Evolutionary conservation across 2,113 vertebrate species (phyloP), one percentile per base, ranked within the genome.

Genomic region (Corynorhinus townsendii): DNA sequence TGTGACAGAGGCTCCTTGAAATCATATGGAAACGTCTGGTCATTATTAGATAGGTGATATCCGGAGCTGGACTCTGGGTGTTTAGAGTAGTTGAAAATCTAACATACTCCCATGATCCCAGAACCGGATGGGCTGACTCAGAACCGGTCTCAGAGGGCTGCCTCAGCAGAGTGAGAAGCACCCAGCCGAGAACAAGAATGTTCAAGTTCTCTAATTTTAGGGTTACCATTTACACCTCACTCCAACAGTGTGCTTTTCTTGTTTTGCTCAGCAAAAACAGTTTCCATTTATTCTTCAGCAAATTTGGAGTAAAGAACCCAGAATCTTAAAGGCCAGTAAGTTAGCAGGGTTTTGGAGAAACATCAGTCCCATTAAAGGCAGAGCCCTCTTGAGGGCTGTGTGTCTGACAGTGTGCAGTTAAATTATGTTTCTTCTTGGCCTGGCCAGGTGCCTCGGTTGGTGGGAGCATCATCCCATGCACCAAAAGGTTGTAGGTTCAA

Each of bases 181-280:
- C 45, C 56, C 89, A 76, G 71, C 62, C n/a, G 26, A 89, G 94
- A 79, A 83, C 43, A 94, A 95, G 95, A 96, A 12, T 73, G 94
- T 96, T 81, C n/a, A 90, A 76, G 93, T 95, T 81, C 80, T 95
- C 91, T 59, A 75, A 94, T 93, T 93, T 97, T 97, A 96, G 77
- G 86, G 52, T 91, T 84, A 91, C 91, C 83, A 87, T 98, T 95
- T 97, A 30, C 15, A 62, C 97, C 90, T 96, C 77, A 87, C 71
- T 80, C 16, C 35, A 77, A 93, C 94, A 59, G 47, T 16, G 80
- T 12, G 69, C 73, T 52, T 88, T 54, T 72, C 83, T 83, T 94
- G 12, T 49, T 93, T 96, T 96, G 85, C 45, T 35, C 89, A 82
- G 17, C 56, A 68, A 69, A 96, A 96, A 4, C 79, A 68, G n/a